These are phyloP conservation scores for Allolobophora icterica DNA, from an alignment of 2,888 invertebrate genomes.

Conservation along the genomic window DNA sequence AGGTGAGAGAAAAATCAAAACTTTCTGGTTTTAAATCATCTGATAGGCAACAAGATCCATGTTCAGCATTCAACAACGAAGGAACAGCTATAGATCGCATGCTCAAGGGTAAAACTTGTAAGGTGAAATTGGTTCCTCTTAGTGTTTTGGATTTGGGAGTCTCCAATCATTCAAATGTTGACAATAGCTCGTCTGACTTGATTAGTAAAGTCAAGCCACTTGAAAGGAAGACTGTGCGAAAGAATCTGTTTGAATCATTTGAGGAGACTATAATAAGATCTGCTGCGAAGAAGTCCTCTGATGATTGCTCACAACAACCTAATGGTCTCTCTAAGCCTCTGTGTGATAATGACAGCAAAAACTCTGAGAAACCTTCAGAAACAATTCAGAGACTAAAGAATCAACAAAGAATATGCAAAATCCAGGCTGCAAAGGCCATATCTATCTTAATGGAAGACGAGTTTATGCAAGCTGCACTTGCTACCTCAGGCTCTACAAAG, in stretches of 20 bases:
- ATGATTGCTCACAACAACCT: slow-evolving; percentile 4
- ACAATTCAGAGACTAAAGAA: background rate
- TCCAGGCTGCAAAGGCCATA: background rate
- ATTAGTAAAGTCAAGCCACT: background rate
- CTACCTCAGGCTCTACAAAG: background rate
- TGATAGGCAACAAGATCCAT: background rate
- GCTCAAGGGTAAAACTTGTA: background rate
- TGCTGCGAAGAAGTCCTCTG: background rate
- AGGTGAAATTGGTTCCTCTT: background rate
- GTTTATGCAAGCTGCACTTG: background rate
- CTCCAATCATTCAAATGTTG: background rate
- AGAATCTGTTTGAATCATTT: slow-evolving; percentile 17
- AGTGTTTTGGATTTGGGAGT: background rate
- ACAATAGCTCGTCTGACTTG: background rate
- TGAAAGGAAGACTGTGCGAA: background rate
- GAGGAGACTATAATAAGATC: background rate
- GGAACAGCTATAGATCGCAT: background rate
- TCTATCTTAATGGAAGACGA: background rate
- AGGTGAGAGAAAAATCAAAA: background rate
- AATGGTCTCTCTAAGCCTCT: background rate
- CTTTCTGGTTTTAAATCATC: background rate
- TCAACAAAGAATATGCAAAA: slow-evolving; percentile 9
- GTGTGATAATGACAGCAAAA: background rate
- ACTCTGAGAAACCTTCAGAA: background rate
- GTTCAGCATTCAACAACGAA: background rate